Evolutionary conservation across 2,113 vertebrate genomes (phyloP).

Genomic region (Merops nubicus): DNA sequence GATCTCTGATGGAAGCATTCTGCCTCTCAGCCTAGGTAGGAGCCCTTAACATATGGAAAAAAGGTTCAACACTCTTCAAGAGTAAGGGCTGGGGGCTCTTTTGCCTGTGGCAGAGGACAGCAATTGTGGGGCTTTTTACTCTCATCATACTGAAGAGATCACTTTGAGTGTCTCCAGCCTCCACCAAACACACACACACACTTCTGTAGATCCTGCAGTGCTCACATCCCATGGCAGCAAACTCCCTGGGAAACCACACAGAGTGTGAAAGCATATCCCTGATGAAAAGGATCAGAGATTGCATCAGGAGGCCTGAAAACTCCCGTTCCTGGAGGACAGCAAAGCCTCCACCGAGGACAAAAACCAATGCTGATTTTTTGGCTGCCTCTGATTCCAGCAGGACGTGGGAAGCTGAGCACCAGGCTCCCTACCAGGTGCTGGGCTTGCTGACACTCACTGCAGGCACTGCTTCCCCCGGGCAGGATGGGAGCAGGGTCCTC

Average conservation of each 20-base stretch:
- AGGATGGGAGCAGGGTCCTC: neutral
- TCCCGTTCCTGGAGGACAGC: neutral
- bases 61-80: neutral
- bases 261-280: neutral
- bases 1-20: neutral
- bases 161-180: neutral
- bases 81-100: neutral
- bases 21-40: neutral
- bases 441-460: neutral
- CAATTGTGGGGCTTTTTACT: neutral
- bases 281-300: neutral
- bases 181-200: neutral
- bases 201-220: neutral
- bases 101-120: neutral
- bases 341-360: rapidly evolving
- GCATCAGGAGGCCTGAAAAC: neutral
- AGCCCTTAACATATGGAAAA: neutral
- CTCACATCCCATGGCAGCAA: neutral
- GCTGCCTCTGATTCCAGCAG: neutral
- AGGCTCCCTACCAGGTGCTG: neutral
- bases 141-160: neutral
- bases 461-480: neutral
- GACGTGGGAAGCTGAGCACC: neutral
- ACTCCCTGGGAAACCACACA: neutral
- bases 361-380: neutral